Percentiles rank a stretch among this genome's conserved stretches.
Conservation (phyloP, 1,140 invertebrate species). For the Chironomus tepperi region DNA sequence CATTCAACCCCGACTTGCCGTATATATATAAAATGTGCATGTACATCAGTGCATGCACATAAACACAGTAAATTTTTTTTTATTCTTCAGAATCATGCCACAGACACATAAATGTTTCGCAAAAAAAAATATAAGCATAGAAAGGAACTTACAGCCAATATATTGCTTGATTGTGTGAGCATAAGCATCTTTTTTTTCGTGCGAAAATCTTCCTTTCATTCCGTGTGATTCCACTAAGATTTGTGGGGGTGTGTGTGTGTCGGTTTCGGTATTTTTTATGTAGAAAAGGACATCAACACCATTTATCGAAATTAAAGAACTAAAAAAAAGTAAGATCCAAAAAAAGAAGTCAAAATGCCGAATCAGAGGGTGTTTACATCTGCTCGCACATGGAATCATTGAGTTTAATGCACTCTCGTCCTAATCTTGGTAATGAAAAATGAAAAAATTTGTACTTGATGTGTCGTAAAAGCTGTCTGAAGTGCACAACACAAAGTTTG, state of each 20-base stretch:
- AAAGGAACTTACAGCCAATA: no score
- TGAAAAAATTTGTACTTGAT: background rate
- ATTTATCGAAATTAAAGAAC: background rate
- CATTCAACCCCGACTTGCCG: background rate
- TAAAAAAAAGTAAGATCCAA: no score
- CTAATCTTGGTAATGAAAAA: constrained; percentile 17
- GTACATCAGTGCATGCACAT: no score
- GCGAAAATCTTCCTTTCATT: background rate
- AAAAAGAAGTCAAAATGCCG: constrained; percentile 11
- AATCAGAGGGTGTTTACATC: constrained; percentile 10
- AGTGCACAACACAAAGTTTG: background rate
- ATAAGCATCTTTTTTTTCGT: background rate
- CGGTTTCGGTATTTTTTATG: no score
- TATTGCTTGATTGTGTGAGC: background rate
- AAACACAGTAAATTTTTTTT: no score
- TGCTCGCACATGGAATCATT: background rate
- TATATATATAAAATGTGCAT: no score
- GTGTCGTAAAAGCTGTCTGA: background rate
- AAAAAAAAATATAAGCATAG: no score
- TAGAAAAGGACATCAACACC: constrained; percentile 21
- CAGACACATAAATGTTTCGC: constrained; percentile 17
- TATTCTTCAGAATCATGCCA: background rate
- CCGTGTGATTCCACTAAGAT: no score
- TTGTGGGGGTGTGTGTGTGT: background rate
- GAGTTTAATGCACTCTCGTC: background rate